Percentiles rank a stretch among this genome's conserved stretches.
Conservation (phyloP, 23 tunicate species). For the Aplidium turbinatum region DNA sequence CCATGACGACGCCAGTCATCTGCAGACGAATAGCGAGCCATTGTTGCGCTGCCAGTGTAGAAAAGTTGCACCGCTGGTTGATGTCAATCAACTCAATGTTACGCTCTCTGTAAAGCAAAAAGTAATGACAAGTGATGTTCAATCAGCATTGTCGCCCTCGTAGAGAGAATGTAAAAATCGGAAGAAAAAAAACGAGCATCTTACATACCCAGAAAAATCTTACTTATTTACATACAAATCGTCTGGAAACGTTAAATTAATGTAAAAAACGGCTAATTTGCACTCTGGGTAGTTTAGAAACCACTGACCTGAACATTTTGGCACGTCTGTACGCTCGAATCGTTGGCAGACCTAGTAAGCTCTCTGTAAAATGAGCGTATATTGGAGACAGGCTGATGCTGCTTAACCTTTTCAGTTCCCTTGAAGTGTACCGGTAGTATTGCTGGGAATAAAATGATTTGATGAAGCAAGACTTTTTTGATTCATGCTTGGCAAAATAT, state of each 20-base stretch:
- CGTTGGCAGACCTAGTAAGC: constrained; percentile 65
- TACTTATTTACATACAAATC: too few relatives aligned
- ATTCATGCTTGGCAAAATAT: too few relatives aligned
- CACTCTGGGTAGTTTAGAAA: too few relatives aligned
- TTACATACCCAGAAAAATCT: too few relatives aligned
- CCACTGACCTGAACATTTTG: constrained; percentile 49
- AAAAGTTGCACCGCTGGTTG: constrained; percentile 89
- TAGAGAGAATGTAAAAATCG: too few relatives aligned
- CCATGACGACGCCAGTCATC: constrained; percentile 89
- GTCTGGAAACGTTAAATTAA: too few relatives aligned
- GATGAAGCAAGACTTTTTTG: too few relatives aligned
- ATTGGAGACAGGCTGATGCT: constrained; percentile 90
- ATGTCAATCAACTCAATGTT: constrained; percentile 56
- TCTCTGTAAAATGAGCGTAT: constrained; percentile 84
- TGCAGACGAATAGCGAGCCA: constrained; percentile 87
- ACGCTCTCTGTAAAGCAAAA: constrained; percentile 41
- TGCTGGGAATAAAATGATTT: constrained; percentile 52
- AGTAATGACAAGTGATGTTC: neutral
- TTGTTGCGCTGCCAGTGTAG: constrained; percentile 84
- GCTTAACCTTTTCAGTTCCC: constrained; percentile 90
- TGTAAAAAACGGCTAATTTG: too few relatives aligned
- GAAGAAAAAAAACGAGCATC: too few relatives aligned
- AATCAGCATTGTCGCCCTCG: too few relatives aligned
- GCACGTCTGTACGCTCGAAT: constrained; percentile 71
- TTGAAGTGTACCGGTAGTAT: constrained; percentile 79